Evolutionary conservation across 2,797 vertebrate species (phyloP).

Genomic region (Eospalax fontanierii): DNA sequence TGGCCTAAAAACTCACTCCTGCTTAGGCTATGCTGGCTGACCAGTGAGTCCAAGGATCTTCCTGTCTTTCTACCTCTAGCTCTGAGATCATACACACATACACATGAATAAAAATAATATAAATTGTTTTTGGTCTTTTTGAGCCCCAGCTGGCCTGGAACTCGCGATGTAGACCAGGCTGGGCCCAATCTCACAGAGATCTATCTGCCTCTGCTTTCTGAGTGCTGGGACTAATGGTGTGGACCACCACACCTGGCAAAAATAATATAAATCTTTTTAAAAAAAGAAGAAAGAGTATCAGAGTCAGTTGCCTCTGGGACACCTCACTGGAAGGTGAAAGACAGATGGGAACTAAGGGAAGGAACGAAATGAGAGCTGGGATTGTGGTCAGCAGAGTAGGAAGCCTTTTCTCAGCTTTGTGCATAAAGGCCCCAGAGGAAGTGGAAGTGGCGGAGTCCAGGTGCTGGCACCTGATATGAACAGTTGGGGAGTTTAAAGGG

Average conservation of each 20-base stretch:
- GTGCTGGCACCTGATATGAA: background rate
- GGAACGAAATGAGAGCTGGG: background rate
- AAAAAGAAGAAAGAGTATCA: background rate
- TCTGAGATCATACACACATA: background rate
- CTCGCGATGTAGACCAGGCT: too few species aligned
- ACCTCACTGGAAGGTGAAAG: background rate
- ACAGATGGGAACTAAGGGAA: background rate
- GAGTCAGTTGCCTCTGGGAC: background rate
- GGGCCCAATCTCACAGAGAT: too few species aligned
- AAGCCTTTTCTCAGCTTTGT: background rate
- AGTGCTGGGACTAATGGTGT: too few species aligned
- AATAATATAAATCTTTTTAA: too few species aligned
- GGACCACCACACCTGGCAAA: too few species aligned
- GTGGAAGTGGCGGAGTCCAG: background rate
- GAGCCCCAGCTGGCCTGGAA: too few species aligned
- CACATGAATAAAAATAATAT: too few species aligned
- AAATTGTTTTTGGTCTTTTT: too few species aligned
- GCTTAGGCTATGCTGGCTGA: background rate
- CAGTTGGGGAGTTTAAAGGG: background rate
- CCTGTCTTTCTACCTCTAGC: background rate
- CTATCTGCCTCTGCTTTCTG: too few species aligned
- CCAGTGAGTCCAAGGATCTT: background rate
- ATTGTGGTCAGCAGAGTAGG: background rate
- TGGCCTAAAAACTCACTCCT: too few species aligned
- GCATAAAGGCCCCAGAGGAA: background rate